Evolutionary conservation across 2,797 vertebrate species (phyloP), one percentile per base, ranked within the genome.

Genomic region (Picus viridis): DNA sequence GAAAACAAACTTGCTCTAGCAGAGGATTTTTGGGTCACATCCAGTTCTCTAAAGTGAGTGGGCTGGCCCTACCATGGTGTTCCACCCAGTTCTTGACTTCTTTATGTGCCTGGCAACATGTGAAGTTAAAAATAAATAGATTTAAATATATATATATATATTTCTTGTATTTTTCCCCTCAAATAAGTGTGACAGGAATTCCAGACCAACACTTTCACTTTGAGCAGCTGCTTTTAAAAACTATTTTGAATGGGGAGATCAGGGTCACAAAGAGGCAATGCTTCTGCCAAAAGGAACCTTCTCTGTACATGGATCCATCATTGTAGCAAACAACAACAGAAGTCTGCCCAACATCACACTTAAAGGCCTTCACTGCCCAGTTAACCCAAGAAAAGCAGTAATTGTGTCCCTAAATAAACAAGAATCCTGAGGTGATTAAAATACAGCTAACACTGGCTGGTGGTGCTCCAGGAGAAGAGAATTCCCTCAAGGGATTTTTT

Each of bases 1-100:
- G 27, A 90, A 90, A 79, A 88, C 71, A 94, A 86, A 76, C 83
- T 83, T 49, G 93, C 75, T 75, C 45, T 22, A 95, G 83, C 59
- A 69, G 76, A 88, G 41, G 78, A 81, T 36, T 69, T 80, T 75
- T 94, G 92, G 77, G 88, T 84, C 68, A 41, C 13, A 11, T 83
- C 92, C 91, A 89, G 68, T 58, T 70, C 88, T 86, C 73, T 58
- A 57, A 83, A 93, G 71, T 14, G 39, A 20, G 39, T 43, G 49
- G 80, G 74, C 9, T 84, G 71, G 74, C 91, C 77, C 65, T 61
- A 36, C 30, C 75, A 16, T 0, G 30, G 24, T 62, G 73, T 45
- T 64, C 65, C 86, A 89, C 58, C 68, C 86, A 90, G 64, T 23
- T 90, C 88, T 70, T 64, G 61, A 73, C 87, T 83, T 59, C 45